Evolutionary conservation across 2,113 vertebrate species (phyloP), one percentile per base, ranked within the genome.

Genomic region (Coracopsis vasa): DNA sequence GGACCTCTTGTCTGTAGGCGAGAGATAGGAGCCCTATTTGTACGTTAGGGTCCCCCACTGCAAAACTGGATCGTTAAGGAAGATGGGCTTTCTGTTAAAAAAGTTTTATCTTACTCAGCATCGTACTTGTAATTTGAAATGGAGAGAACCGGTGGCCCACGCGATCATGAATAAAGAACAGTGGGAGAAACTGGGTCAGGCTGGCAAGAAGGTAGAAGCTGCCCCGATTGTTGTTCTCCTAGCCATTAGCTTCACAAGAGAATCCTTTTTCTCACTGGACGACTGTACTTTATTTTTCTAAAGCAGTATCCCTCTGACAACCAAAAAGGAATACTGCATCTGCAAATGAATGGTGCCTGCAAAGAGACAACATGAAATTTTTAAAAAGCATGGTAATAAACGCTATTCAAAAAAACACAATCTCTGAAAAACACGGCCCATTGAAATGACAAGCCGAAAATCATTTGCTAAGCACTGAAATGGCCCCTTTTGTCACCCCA

Each of bases 401-500:
- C 97, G 98, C 96, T 98, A 98, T 98, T 98, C 97, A 97, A 95
- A 98, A 97, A 97, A 97, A 97, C 98, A 95, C 98, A 99, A 98
- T 99, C 98, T 98, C 98, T 97, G 98, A 97, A 97, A 98, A 98
- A 98, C 98, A 98, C 96, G 98, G 98, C 97, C 97, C 98, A 98
- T 98, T 97, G 97, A 98, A 96, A 98, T 98, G 98, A 98, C 98
- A 98, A 98, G 98, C 98, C 96, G 95, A 95, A 98, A 98, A 98
- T 99, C 98, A 98, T 98, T 99, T 98, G 98, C 98, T 98, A 97
- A 98, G 97, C 97, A 95, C 97, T 69, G 92, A 97, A 97, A 97
- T 97, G 92, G 97, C 96, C 96, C 96, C 97, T 96, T 98, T 98
- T 98, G 98, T 98, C 97, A 93, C 94, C 97, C 97, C 94, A 97